Conservation (phyloP, 2,797 vertebrate species). For the Eupleurogrammus muticus region DNA sequence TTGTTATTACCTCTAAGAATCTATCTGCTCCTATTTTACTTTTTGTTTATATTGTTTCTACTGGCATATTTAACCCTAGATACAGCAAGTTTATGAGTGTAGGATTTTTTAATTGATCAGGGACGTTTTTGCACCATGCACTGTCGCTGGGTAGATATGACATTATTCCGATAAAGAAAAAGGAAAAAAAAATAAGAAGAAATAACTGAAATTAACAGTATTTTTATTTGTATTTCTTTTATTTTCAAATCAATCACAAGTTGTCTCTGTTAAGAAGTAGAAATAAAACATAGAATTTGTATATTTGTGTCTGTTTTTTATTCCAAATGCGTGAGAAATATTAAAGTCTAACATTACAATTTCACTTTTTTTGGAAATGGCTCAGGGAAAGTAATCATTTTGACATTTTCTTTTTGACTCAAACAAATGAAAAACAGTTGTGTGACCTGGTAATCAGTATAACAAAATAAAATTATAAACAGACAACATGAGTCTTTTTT, state of each 20-base stretch:
- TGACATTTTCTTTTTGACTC: conserved; percentile 10
- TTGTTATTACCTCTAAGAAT: conserved; percentile 53
- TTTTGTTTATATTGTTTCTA: conserved; percentile 64
- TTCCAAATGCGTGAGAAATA: neutral
- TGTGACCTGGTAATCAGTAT: neutral
- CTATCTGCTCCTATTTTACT: conserved; percentile 42
- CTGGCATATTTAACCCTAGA: conserved; percentile 64
- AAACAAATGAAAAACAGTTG: neutral
- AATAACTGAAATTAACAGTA: conserved; percentile 60
- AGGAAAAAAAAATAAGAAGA: conserved; percentile 45
- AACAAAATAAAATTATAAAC: neutral
- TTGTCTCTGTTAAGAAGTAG: conserved; percentile 82
- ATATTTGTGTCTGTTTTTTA: conserved; percentile 67
- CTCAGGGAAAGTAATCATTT: neutral
- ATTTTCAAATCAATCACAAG: conserved; percentile 77
- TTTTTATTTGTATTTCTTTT: conserved; percentile 81
- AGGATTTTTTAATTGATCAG: conserved; percentile 82
- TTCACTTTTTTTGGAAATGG: neutral
- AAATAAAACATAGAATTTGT: conserved; percentile 82
- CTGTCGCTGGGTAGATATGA: conserved; percentile 80
- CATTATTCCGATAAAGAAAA: conserved; percentile 60
- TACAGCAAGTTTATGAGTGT: conserved; percentile 64
- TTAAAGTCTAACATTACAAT: neutral
- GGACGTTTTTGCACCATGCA: conserved; percentile 85
- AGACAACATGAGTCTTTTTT: neutral